A percentile compares a stretch with the other conserved stretches of the same genome.
phyloP scores from a whole-genome alignment of 2,888 invertebrate genomes.

The Metalampra italica region DNA sequence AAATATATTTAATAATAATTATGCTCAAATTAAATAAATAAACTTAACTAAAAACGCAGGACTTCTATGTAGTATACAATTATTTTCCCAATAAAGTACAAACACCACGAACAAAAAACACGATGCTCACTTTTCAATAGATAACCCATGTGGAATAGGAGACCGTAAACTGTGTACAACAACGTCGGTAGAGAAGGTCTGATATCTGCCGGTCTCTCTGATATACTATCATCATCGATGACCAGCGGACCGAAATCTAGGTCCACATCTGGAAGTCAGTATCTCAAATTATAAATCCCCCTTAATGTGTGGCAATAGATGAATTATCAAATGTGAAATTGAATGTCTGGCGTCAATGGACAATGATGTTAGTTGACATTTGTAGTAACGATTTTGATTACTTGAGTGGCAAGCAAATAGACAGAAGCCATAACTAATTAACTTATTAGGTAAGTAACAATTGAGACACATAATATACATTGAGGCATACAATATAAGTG shows the following conservation, averaged over 20 bases:
- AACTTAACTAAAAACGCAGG: background rate
- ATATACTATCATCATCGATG: constrained; percentile 53
- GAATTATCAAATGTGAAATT: background rate
- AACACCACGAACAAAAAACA: constrained; percentile 23
- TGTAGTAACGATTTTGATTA: too few relatives aligned
- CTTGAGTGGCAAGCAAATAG: too few relatives aligned
- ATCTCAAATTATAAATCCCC: constrained; percentile 9
- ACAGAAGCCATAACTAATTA: too few relatives aligned
- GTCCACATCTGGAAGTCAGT: constrained; percentile 68
- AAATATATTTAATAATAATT: background rate
- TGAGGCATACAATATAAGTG: too few relatives aligned
- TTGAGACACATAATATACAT: too few relatives aligned
- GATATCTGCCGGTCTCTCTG: constrained; percentile 43
- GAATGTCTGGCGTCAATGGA: too few relatives aligned
- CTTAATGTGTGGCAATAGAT: background rate
- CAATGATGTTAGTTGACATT: too few relatives aligned
- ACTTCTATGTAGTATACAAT: background rate
- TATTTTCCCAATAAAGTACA: background rate
- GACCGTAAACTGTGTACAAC: constrained; percentile 70
- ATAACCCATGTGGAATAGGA: constrained; percentile 73
- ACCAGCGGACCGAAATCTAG: constrained; percentile 64
- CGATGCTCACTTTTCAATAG: constrained; percentile 73
- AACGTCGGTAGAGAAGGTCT: constrained; percentile 64
- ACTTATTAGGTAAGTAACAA: too few relatives aligned
- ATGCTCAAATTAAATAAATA: background rate